Evolutionary conservation across 2,888 invertebrate genomes (phyloP).

Genomic region (Philaethria dido): DNA sequence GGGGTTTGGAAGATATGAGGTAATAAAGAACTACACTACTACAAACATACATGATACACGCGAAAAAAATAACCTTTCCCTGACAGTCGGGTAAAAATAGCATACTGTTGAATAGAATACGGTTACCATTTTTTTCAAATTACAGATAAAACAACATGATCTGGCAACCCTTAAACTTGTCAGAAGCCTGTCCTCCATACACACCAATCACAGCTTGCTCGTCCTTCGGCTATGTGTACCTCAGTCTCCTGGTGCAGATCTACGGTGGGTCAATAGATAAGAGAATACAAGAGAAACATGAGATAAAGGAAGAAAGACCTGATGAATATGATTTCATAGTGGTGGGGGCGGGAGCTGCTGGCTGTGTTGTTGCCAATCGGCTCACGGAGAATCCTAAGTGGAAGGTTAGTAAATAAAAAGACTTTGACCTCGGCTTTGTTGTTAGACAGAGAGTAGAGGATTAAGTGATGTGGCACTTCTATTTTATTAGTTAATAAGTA

Average conservation of each 20-base stretch:
- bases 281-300: slow-evolving; percentile 39
- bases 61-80: too few relatives aligned
- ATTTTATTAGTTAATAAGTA: too few relatives aligned
- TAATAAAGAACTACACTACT: too few relatives aligned
- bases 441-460: background rate
- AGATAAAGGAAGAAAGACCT: background rate
- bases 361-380: slow-evolving; percentile 64
- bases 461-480: background rate
- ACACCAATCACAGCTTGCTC: slow-evolving; percentile 58
- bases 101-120: too few relatives aligned
- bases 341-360: slow-evolving; percentile 67
- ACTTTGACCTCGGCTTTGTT: background rate
- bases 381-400: slow-evolving; percentile 56
- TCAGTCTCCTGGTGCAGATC: slow-evolving; percentile 57
- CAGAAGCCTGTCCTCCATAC: slow-evolving; percentile 50
- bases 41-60: too few relatives aligned
- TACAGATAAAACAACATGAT: slow-evolving; percentile 41
- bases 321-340: slow-evolving; percentile 65
- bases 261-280: slow-evolving; percentile 57
- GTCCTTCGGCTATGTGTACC: slow-evolving; percentile 57
- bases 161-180: slow-evolving; percentile 51
- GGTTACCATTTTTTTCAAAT: too few relatives aligned
- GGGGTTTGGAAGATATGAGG: too few relatives aligned
- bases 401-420: slow-evolving; percentile 52
- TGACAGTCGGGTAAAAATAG: too few relatives aligned